Base-by-base conservation (phyloP, 2,888 invertebrate species). In the Norana najaformis region DNA sequence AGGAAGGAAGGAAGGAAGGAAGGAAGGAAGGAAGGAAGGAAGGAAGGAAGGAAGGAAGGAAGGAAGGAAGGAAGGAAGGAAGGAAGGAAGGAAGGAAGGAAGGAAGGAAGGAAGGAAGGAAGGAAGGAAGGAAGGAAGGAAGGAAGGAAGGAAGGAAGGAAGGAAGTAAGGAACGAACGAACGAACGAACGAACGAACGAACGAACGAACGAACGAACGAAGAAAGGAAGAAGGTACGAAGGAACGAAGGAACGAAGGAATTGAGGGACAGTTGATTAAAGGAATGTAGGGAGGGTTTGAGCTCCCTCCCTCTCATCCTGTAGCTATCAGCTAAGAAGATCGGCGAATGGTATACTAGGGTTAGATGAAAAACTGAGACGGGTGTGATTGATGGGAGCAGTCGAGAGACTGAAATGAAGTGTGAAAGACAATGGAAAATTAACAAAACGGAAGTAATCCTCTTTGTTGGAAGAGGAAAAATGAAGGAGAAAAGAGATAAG, bases 71-170 rank as follows among this genome's bases (percentile, higher is more conserved):
- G 23, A 23, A 47, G 23, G n/a, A 16, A 69, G 69, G 69, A 69
- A 16, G n/a, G n/a, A n/a, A n/a, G n/a, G n/a, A 11, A 16, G 16
- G 11, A 6, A 23, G 5, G 47, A n/a, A 69, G 69, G 89, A n/a
- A 5, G 37, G 36, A 38, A 88, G 37, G 30, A 8, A 36, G n/a
- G 38, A 38, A 88, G 18, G n/a, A n/a, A n/a, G n/a, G 69, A 41
- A 30, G 89, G 41, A 88, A 20, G 23, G 41, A 88, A n/a, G 6
- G 89, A 88, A n/a, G 23, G 89, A 41, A 41, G 4, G 89, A 41
- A n/a, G 14, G n/a, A 41, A 35, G 6, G 39, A 88, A 38, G 23
- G 20, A 41, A 88, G n/a, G 88, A 88, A 88, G 1, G 88, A 88
- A 37, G n/a, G 88, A 88, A 37, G 6, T 16, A 88, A 37, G 13